phyloP scores from a whole-genome alignment of 2,888 invertebrate genomes.

The Drosophila ochracea region DNA sequence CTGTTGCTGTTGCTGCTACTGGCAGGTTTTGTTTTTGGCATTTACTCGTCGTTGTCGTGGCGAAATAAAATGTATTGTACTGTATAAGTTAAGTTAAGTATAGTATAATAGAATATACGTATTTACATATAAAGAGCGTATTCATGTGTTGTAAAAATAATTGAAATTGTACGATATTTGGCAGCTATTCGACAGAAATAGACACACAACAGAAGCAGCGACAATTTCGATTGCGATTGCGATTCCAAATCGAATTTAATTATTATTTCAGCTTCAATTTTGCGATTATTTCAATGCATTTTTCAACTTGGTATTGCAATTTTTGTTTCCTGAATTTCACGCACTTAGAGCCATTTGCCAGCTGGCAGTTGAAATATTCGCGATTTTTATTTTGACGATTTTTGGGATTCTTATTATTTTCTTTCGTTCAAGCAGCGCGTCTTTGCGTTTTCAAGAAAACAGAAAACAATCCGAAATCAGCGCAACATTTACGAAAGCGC shows the following conservation, averaged over 20 bases:
- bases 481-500: constrained; percentile 81
- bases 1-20: constrained; percentile 35
- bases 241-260: constrained; percentile 34
- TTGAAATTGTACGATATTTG: constrained; percentile 80
- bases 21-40: constrained; percentile 44
- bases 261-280: constrained; percentile 22
- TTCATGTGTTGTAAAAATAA: constrained; percentile 76
- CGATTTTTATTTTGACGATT: constrained; percentile 13
- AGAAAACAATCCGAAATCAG: constrained; percentile 72
- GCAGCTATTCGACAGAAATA: constrained; percentile 82
- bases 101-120: constrained; percentile 50
- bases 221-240: constrained; percentile 47
- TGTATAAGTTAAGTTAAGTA: constrained; percentile 51
- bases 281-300: constrained; percentile 28
- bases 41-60: constrained; percentile 39
- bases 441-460: constrained; percentile 43
- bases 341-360: constrained; percentile 69
- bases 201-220: constrained; percentile 67
- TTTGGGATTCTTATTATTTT: constrained; percentile 6
- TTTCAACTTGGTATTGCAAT: constrained; percentile 18
- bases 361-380: constrained; percentile 26
- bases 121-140: constrained; percentile 62
- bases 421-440: constrained; percentile 21
- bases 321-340: constrained; percentile 46
- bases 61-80: constrained; percentile 45